Conservation (phyloP, 1,140 invertebrate species). For the Drosophila repletoides region DNA sequence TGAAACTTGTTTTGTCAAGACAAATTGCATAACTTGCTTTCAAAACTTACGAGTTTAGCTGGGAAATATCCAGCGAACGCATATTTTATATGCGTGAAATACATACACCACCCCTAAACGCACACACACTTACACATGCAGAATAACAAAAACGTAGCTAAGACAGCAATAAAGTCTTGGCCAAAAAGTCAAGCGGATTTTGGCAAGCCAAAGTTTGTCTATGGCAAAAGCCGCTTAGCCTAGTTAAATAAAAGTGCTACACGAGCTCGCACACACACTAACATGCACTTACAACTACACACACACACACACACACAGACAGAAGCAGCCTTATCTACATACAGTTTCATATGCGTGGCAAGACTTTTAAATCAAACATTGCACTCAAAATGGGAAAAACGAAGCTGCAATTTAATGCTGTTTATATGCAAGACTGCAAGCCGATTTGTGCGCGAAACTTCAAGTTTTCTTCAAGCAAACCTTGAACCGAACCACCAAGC, state of each 20-base stretch:
- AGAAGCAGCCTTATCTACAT: neutral
- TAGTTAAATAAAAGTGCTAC: slow-evolving; percentile 73
- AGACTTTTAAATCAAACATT: neutral
- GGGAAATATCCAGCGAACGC: slow-evolving; percentile 7
- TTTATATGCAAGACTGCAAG: too few species aligned
- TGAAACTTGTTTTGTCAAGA: slow-evolving; percentile 14
- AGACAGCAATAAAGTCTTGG: slow-evolving; percentile 53
- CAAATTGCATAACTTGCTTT: slow-evolving; percentile 31
- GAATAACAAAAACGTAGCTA: neutral
- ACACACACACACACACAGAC: neutral
- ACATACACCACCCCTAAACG: neutral
- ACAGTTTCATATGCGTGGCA: neutral
- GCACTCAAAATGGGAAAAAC: too few species aligned
- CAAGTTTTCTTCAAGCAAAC: too few species aligned
- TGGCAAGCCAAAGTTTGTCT: slow-evolving; percentile 67
- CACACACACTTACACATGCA: neutral
- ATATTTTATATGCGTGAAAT: slow-evolving; percentile 24
- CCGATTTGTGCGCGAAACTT: too few species aligned
- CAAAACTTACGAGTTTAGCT: slow-evolving; percentile 4
- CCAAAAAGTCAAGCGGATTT: slow-evolving; percentile 74
- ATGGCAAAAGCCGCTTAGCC: slow-evolving; percentile 69
- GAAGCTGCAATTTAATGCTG: too few species aligned
- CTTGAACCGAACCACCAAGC: too few species aligned
- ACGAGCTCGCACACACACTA: slow-evolving; percentile 37
- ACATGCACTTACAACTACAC: neutral